Percentiles rank a stretch among this genome's conserved stretches.
These are phyloP conservation scores for Yponomeuta evonymella DNA, from an alignment of 2,888 invertebrate genomes.

Conservation along the genomic window DNA sequence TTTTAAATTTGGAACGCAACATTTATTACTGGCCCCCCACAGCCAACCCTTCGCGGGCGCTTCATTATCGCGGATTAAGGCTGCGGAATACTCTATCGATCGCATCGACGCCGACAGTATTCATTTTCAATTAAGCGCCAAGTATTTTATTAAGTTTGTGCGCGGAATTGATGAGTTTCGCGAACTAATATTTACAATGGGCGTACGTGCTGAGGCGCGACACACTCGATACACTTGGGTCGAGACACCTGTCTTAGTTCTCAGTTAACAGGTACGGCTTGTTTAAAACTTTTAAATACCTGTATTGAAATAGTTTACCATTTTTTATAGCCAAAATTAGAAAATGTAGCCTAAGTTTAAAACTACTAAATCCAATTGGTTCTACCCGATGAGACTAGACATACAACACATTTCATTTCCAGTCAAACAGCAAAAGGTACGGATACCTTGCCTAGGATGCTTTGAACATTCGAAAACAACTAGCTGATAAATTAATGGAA, in stretches of 20 bases:
- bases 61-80: conserved; percentile 76
- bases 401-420: neutral
- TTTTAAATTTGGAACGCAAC: conserved; percentile 75
- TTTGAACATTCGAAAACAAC: conserved; percentile 16
- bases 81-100: conserved; percentile 75
- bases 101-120: conserved; percentile 63
- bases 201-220: conserved; percentile 23
- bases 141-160: conserved; percentile 76
- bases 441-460: conserved; percentile 7
- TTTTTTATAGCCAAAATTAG: neutral
- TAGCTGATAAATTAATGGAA: conserved; percentile 61
- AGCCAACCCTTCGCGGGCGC: conserved; percentile 66
- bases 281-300: neutral
- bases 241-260: neutral
- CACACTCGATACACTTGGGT: neutral
- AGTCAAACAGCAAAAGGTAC: conserved; percentile 1
- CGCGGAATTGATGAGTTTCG: conserved; percentile 74
- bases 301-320: neutral
- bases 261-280: neutral
- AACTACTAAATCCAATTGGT: neutral
- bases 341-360: neutral
- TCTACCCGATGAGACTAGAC: neutral
- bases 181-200: conserved; percentile 75
- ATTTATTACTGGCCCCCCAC: conserved; percentile 72
- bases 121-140: conserved; percentile 76